Percentiles rank a stretch among this genome's conserved stretches.
Conservation (phyloP, 2,888 invertebrate species). For the Diarsia rubi region DNA sequence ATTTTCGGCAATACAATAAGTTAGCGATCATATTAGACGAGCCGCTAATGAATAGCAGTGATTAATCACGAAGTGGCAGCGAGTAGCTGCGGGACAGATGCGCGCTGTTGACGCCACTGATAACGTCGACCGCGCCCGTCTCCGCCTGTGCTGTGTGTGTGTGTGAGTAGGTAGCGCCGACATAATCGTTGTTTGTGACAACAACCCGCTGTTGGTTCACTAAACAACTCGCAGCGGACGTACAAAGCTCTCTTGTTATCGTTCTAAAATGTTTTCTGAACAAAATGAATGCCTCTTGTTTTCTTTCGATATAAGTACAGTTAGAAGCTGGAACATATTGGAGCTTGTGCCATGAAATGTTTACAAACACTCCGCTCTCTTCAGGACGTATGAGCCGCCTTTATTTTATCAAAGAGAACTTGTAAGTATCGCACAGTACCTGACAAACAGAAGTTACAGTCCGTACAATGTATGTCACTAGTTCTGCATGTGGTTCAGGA, state of each 20-base stretch:
- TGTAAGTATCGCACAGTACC: background rate
- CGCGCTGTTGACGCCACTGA: constrained; percentile 12
- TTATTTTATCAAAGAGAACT: constrained; percentile 20
- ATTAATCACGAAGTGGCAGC: constrained; percentile 34
- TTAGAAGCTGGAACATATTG: constrained; percentile 35
- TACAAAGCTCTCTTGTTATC: constrained; percentile 44
- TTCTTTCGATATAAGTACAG: constrained; percentile 52
- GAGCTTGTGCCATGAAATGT: constrained; percentile 47
- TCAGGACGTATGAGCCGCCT: constrained; percentile 21
- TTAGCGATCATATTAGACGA: constrained; percentile 8
- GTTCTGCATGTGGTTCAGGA: background rate
- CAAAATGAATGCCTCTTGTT: constrained; percentile 48
- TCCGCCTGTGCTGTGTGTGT: too few species aligned
- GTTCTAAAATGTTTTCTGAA: constrained; percentile 45
- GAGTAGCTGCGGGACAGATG: constrained; percentile 20
- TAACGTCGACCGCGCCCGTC: constrained; percentile 2
- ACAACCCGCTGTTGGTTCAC: constrained; percentile 41
- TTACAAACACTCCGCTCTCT: constrained; percentile 49
- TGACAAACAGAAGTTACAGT: constrained; percentile 20
- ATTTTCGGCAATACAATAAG: constrained; percentile 26
- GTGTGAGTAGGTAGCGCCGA: background rate
- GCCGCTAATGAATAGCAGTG: constrained; percentile 29
- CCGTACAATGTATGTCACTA: background rate
- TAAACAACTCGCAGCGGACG: constrained; percentile 40
- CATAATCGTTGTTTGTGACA: constrained; percentile 42